Conservation (phyloP, 2,113 vertebrate species). For the Chaetops frenatus region DNA sequence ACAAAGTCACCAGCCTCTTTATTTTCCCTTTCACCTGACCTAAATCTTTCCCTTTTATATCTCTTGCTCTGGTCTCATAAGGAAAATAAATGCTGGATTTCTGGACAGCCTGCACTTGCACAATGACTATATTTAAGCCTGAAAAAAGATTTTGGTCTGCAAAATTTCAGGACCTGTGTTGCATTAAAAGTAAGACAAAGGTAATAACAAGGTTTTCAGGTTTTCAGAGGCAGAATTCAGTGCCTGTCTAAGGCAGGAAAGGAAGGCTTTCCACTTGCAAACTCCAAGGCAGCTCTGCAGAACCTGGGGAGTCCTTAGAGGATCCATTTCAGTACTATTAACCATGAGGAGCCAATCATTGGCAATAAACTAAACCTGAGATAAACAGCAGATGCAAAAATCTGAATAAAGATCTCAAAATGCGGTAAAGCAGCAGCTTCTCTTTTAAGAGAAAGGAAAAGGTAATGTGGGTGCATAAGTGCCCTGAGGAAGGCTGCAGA, state of each 20-base stretch:
- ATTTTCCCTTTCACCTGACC: neutral
- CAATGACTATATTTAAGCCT: constrained; percentile 5
- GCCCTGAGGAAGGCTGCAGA: neutral
- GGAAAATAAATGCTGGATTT: constrained; percentile 28
- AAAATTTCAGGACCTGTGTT: neutral
- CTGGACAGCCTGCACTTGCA: neutral
- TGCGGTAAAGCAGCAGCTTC: neutral
- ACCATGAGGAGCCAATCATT: neutral
- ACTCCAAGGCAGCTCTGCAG: neutral
- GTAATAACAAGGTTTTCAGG: neutral
- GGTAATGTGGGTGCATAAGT: neutral
- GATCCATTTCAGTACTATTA: neutral
- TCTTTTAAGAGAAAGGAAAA: neutral
- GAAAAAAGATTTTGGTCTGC: neutral
- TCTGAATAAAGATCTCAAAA: neutral
- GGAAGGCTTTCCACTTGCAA: neutral
- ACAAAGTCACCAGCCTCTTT: neutral
- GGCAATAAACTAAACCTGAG: neutral
- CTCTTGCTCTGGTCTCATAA: neutral
- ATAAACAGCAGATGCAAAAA: neutral
- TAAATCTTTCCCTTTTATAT: constrained; percentile 5
- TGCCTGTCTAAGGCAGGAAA: neutral
- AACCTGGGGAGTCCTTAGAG: neutral
- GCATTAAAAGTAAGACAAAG: constrained; percentile 11
- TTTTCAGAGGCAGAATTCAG: neutral